These are phyloP conservation scores for Actinia tenebrosa DNA, from an alignment of 64 coral and sea anemone genomes.

Conservation along the genomic window DNA sequence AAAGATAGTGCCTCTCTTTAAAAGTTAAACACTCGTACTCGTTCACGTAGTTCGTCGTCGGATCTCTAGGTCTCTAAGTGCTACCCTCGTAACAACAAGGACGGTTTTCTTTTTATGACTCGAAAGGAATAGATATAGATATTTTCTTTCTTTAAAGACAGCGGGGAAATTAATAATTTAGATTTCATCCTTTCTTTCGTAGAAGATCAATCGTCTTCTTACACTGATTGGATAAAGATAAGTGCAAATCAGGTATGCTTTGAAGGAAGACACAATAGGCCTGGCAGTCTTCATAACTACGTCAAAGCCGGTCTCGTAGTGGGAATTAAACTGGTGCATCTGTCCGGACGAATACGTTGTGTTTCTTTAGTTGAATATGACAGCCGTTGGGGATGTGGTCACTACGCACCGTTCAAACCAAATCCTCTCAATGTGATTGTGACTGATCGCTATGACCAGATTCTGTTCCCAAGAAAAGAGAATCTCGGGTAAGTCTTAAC, in stretches of 20 bases:
- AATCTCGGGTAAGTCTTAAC: background rate
- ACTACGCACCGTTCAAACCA: background rate
- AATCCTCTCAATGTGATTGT: constrained; percentile 57
- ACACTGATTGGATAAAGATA: constrained; percentile 39
- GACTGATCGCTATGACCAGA: constrained; percentile 52
- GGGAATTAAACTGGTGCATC: constrained; percentile 65
- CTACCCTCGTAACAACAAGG: no score
- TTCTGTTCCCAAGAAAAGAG: constrained; percentile 42
- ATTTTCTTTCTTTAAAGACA: no score
- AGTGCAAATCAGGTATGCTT: constrained; percentile 52
- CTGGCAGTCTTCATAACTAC: constrained; percentile 35
- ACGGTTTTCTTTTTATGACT: no score
- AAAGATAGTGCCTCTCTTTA: no score
- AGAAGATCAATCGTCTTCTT: no score
- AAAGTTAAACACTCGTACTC: no score
- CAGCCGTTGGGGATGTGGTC: constrained; percentile 65
- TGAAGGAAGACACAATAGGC: constrained; percentile 24
- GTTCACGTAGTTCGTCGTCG: no score
- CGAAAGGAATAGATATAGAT: no score
- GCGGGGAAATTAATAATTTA: no score
- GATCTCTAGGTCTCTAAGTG: no score
- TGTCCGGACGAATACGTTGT: constrained; percentile 51
- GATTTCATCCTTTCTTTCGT: no score
- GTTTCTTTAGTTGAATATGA: constrained; percentile 9
- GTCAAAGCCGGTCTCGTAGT: constrained; percentile 39